Conservation (phyloP, 2,797 vertebrate genomes). For the Argyrosomus regius region DNA sequence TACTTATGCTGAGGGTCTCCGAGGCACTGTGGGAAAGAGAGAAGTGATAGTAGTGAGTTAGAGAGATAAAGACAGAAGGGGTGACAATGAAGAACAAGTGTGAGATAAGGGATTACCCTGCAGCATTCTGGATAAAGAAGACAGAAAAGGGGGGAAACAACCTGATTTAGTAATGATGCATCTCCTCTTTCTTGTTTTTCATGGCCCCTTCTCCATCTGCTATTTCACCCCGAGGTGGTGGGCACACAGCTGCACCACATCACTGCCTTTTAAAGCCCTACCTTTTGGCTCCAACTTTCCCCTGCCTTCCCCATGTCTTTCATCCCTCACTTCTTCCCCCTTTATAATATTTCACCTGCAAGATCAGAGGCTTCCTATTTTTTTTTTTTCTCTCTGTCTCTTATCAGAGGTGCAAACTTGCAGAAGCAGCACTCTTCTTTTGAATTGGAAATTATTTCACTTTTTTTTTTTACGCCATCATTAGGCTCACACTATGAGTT, state of each 20-base stretch:
- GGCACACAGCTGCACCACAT: slow-evolving; percentile 43
- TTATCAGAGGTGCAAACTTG: slow-evolving; percentile 34
- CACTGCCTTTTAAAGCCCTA: slow-evolving; percentile 34
- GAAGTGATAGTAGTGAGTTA: not conserved
- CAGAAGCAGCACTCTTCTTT: slow-evolving; percentile 28
- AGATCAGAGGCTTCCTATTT: slow-evolving; percentile 49
- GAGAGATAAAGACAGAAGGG: slow-evolving; percentile 36
- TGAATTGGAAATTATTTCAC: slow-evolving; percentile 39
- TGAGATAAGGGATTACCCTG: slow-evolving; percentile 40
- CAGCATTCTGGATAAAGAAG: slow-evolving; percentile 54
- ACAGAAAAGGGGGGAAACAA: slow-evolving; percentile 43
- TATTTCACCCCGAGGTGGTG: slow-evolving; percentile 52
- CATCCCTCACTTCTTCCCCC: slow-evolving; percentile 36
- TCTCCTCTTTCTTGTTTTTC: slow-evolving; percentile 42
- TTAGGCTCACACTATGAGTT: slow-evolving; percentile 44
- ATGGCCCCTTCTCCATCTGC: slow-evolving; percentile 58
- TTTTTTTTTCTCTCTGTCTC: slow-evolving; percentile 12
- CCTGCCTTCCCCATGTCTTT: slow-evolving; percentile 39
- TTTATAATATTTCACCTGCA: slow-evolving; percentile 41
- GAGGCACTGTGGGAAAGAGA: slow-evolving; percentile 23
- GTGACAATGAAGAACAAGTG: slow-evolving; percentile 30
- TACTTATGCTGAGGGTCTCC: slow-evolving; percentile 48
- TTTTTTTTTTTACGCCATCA: slow-evolving; percentile 30
- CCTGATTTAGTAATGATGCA: slow-evolving; percentile 65
- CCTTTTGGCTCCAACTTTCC: slow-evolving; percentile 46